These are phyloP conservation scores for Anorthoa munda DNA, from an alignment of 2,888 invertebrate species.

Conservation along the genomic window DNA sequence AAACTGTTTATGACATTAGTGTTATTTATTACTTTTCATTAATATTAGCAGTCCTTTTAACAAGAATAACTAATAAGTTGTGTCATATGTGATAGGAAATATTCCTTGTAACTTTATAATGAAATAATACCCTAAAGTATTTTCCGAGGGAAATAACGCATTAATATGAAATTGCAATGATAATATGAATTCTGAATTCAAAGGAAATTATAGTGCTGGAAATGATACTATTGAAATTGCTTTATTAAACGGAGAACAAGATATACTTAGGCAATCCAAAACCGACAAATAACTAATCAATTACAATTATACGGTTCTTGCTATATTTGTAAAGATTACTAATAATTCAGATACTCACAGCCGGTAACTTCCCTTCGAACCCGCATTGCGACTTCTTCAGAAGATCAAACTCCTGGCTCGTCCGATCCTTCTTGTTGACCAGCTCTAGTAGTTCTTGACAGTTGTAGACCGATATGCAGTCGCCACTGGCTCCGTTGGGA, in stretches of 20 bases:
- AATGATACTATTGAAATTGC: not conserved
- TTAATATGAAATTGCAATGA: not conserved
- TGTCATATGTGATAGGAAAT: not conserved
- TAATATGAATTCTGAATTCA: not conserved
- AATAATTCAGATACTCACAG: constrained; percentile 67
- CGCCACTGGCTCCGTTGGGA: constrained; percentile 78
- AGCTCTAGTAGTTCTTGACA: constrained; percentile 80
- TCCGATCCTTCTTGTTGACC: constrained; percentile 74
- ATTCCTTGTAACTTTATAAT: too few species aligned
- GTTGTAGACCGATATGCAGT: constrained; percentile 81
- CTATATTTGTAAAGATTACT: not conserved
- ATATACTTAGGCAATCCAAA: not conserved
- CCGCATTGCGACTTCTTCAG: constrained; percentile 80
- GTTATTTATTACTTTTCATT: not conserved
- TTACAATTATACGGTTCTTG: not conserved
- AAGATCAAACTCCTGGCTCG: constrained; percentile 81
- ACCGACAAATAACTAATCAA: not conserved
- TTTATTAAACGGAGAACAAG: not conserved
- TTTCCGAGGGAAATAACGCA: not conserved
- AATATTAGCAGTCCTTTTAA: not conserved
- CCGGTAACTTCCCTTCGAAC: constrained; percentile 69
- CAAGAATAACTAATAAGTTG: not conserved
- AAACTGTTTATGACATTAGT: not conserved
- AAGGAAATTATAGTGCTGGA: not conserved
- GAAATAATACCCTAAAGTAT: too few species aligned